Percentiles rank a stretch among this genome's conserved stretches.
These are phyloP conservation scores for Meandrina meandrites DNA, from an alignment of 92 coral and sea anemone species.

Conservation along the genomic window DNA sequence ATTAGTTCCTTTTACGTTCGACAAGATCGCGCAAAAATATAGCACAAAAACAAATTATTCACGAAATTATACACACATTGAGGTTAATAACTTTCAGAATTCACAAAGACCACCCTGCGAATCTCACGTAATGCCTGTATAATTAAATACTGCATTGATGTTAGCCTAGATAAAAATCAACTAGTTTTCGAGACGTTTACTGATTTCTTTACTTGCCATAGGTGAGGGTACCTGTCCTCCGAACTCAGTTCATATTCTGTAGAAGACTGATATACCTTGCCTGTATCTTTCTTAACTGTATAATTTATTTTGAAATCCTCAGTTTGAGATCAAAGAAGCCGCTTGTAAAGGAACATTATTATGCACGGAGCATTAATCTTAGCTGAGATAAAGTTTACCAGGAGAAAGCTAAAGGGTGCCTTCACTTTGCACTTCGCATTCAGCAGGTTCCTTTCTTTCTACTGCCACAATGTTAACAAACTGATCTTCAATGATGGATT, in stretches of 20 bases:
- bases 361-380: not conserved
- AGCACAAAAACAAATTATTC: not conserved
- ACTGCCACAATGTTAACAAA: conserved; percentile 41
- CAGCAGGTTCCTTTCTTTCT: conserved; percentile 37
- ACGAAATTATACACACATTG: not conserved
- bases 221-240: not conserved
- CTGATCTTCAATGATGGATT: conserved; percentile 52
- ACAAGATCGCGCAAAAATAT: not conserved
- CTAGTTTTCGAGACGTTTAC: not conserved
- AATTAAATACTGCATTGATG: not conserved
- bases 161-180: not conserved
- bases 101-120: not conserved
- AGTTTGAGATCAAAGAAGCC: not conserved
- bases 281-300: not conserved
- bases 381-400: not conserved
- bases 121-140: not conserved
- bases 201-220: not conserved
- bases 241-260: not conserved
- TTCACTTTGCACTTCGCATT: conserved; percentile 21
- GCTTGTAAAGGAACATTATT: not conserved
- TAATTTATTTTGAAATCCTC: not conserved
- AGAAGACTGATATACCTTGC: not conserved
- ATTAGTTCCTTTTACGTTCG: not conserved
- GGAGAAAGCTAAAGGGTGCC: not conserved
- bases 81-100: not conserved